These are phyloP conservation scores for Cantharis rufa DNA, from an alignment of 2,888 invertebrate genomes.

Conservation along the genomic window DNA sequence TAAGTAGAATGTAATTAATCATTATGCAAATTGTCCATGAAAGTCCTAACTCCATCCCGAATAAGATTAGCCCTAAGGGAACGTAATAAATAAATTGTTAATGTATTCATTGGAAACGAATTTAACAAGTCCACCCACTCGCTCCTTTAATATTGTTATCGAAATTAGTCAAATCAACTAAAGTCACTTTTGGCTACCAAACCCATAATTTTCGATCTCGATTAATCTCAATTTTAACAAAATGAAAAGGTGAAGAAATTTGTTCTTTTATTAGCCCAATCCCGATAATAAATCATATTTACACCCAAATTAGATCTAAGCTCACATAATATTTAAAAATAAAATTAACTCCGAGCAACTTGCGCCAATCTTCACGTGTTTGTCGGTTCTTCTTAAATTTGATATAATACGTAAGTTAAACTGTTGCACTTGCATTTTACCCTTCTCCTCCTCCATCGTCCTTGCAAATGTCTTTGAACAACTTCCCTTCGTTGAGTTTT, in stretches of 20 bases:
- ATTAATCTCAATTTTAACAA: background rate
- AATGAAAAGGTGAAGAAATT: background rate
- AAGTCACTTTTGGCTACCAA: background rate
- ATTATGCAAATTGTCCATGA: background rate
- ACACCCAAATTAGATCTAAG: background rate
- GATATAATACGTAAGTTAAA: background rate
- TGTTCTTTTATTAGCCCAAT: background rate
- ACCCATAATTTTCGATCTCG: background rate
- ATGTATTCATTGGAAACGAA: slow-evolving; percentile 1
- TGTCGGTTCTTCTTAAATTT: too few species aligned
- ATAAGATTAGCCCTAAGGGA: background rate
- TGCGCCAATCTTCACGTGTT: background rate
- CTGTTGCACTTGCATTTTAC: background rate
- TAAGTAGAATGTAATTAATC: slow-evolving; percentile 2
- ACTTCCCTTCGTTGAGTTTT: background rate
- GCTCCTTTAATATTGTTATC: background rate
- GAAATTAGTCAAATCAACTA: background rate
- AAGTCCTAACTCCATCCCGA: background rate
- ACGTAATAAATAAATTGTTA: background rate
- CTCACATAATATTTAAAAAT: background rate
- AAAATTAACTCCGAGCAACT: background rate
- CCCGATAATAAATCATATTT: background rate
- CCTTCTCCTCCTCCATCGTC: background rate
- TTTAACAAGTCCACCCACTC: background rate
- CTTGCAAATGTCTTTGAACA: background rate